A percentile compares a stretch with the other conserved stretches of the same genome.
Conservation (phyloP, 2,113 vertebrate species). For the Fukomys damarensis region DNA sequence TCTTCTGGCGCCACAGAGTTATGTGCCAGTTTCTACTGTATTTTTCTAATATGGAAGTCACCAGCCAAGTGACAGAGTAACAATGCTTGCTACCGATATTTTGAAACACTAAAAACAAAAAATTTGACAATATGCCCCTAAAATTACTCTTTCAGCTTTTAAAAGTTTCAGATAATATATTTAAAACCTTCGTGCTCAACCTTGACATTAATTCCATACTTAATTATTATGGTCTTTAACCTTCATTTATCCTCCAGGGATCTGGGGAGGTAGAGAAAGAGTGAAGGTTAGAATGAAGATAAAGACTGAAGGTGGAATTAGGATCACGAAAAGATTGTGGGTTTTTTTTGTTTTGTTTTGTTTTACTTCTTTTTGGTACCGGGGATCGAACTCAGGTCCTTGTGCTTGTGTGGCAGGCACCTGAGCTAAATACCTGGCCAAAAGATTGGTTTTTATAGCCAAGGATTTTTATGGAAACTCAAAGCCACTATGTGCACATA, state of each 20-base stretch:
- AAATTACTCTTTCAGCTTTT: conserved; percentile 19
- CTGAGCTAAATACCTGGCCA: too few species aligned
- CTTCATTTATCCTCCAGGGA: not conserved
- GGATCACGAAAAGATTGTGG: too few species aligned
- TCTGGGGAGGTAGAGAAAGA: not conserved
- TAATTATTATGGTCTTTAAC: not conserved
- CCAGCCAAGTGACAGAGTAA: not conserved
- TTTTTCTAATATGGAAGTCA: not conserved
- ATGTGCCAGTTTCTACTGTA: too few species aligned
- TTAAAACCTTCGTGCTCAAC: not conserved
- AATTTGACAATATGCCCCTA: conserved; percentile 4
- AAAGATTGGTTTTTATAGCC: not conserved
- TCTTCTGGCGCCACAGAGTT: not conserved
- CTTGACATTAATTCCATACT: not conserved
- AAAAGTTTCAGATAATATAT: not conserved
- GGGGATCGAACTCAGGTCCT: too few species aligned
- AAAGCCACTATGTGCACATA: not conserved
- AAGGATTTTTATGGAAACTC: not conserved
- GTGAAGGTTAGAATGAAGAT: not conserved
- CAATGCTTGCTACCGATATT: not conserved
- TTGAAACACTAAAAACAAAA: conserved; percentile 42
- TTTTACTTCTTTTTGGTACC: too few species aligned
- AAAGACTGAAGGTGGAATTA: not conserved
- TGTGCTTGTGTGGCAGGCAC: too few species aligned
- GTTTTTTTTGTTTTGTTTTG: too few species aligned